A percentile compares a stretch with the other conserved stretches of the same genome.
phyloP scores from a whole-genome alignment of 2,797 vertebrate species.

The Melanotaenia pygmaea region DNA sequence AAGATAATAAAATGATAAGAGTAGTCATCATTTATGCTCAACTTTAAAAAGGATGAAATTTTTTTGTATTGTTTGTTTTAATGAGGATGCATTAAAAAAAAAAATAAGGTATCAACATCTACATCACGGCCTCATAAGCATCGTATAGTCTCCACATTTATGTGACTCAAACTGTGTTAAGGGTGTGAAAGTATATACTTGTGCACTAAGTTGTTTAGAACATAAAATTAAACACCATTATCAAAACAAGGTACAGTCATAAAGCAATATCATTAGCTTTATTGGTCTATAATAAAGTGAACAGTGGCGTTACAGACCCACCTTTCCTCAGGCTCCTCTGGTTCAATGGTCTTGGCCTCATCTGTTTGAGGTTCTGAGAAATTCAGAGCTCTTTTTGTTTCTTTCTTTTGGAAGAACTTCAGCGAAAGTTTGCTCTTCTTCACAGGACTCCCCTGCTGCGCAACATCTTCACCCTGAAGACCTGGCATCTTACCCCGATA shows the following conservation, averaged over 20 bases:
- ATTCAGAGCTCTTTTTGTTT: constrained; percentile 92
- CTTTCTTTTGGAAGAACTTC: constrained; percentile 96
- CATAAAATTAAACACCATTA: not conserved
- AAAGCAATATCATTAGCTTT: not conserved
- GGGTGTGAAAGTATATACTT: not conserved
- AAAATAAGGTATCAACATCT: not conserved
- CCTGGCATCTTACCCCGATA: constrained; percentile 71
- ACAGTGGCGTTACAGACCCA: constrained; percentile 30
- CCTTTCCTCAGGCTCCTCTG: constrained; percentile 81
- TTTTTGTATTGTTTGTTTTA: not conserved
- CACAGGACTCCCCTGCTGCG: constrained; percentile 85
- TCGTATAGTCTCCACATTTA: not conserved
- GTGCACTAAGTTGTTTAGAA: not conserved
- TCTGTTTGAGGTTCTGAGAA: constrained; percentile 89
- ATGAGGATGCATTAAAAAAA: not conserved
- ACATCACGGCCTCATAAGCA: not conserved
- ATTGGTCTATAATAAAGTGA: not conserved
- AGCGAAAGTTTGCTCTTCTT: constrained; percentile 92
- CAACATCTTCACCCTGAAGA: constrained; percentile 85
- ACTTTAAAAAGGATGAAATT: not conserved
- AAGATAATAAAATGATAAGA: not conserved
- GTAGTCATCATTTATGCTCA: not conserved
- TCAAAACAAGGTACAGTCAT: not conserved
- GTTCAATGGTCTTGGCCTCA: constrained; percentile 77
- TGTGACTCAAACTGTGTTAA: not conserved